Evolutionary conservation across 2,113 vertebrate species (phyloP).

Genomic region (Channa argus): DNA sequence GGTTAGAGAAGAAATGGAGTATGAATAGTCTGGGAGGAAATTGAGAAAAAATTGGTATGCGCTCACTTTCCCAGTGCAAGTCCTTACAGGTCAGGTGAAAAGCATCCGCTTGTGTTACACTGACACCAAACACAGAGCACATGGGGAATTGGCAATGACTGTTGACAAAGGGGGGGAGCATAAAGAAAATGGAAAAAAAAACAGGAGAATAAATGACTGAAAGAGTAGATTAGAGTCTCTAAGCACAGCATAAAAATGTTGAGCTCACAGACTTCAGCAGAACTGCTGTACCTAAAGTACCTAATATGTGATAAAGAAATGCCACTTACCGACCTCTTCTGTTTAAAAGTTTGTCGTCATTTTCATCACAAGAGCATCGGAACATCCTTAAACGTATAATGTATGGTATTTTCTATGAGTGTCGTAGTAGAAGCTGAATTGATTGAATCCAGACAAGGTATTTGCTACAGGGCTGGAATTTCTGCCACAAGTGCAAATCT

Average conservation of each 20-base stretch:
- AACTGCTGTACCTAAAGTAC: constrained; percentile 9
- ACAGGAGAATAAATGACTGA: constrained; percentile 35
- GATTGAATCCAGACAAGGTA: constrained; percentile 79
- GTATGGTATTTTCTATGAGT: constrained; percentile 52
- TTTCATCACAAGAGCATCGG: constrained; percentile 26
- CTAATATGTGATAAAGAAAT: constrained; percentile 10
- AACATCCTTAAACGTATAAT: constrained; percentile 55
- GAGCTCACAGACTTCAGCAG: constrained; percentile 20
- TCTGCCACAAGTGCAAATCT: constrained; percentile 81
- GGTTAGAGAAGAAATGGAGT: constrained; percentile 8
- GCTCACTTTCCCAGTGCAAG: neutral
- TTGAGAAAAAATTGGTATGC: neutral
- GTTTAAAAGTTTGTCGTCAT: constrained; percentile 6
- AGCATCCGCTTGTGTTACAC: constrained; percentile 3
- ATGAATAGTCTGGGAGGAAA: neutral
- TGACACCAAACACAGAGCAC: neutral
- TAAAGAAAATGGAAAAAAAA: constrained; percentile 19
- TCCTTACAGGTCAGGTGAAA: constrained; percentile 5
- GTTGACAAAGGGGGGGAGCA: constrained; percentile 10
- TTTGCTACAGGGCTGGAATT: constrained; percentile 77
- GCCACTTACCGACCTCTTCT: neutral
- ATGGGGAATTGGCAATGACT: constrained; percentile 1
- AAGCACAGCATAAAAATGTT: constrained; percentile 28
- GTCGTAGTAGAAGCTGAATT: constrained; percentile 64
- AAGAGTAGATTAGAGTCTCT: constrained; percentile 14